These are phyloP conservation scores for Umimayanthus chanpuru DNA, from an alignment of 92 coral and sea anemone species.

Conservation along the genomic window DNA sequence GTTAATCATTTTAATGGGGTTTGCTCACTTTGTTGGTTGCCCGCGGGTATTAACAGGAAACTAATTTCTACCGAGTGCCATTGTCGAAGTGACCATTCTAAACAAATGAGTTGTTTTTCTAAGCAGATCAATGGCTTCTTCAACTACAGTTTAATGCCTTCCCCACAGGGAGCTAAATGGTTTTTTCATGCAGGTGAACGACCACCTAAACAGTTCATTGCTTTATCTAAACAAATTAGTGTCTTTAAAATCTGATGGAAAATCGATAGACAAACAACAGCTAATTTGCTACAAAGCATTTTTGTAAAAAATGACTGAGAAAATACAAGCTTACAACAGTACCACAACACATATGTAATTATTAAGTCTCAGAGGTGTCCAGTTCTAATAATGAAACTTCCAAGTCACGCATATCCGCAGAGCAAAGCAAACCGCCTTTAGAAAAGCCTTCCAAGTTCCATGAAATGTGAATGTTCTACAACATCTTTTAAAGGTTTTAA, in stretches of 20 bases:
- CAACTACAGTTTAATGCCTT: neutral
- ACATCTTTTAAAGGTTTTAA: too few relatives aligned
- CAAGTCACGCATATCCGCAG: neutral
- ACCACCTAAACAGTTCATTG: neutral
- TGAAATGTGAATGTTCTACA: too few relatives aligned
- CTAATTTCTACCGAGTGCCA: neutral
- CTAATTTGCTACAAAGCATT: constrained; percentile 3
- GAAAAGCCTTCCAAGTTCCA: too few relatives aligned
- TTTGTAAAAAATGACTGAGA: neutral
- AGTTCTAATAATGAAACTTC: neutral
- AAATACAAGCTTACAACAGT: neutral
- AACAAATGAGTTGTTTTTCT: constrained; percentile 31
- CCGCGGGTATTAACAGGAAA: neutral
- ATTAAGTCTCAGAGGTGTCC: neutral
- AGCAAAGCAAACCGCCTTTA: neutral
- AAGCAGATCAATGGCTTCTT: constrained; percentile 5
- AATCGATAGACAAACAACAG: constrained; percentile 12
- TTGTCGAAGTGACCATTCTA: neutral
- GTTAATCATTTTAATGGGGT: constrained; percentile 16
- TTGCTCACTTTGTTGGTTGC: neutral
- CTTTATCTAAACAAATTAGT: constrained; percentile 14
- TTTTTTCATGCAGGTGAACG: neutral
- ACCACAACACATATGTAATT: neutral
- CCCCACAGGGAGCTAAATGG: constrained; percentile 26
- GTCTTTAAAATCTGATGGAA: neutral